phyloP scores from a whole-genome alignment of 2,797 vertebrate genomes.

The Sitta carolinensis region DNA sequence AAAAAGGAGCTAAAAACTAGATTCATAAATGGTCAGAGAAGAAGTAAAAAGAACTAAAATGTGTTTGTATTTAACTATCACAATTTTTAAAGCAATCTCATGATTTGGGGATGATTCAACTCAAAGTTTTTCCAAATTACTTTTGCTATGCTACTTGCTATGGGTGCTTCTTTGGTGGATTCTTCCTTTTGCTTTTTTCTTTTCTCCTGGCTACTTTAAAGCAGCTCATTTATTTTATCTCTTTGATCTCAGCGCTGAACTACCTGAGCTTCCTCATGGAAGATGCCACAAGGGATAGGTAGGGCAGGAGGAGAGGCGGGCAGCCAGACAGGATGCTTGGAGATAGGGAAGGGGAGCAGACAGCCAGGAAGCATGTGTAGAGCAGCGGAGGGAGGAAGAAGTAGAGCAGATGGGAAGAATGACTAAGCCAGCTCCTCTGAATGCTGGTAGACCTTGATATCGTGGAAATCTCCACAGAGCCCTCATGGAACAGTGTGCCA shows the following conservation, averaged over 20 bases:
- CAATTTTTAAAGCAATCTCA: neutral
- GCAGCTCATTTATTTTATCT: neutral
- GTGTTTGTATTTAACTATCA: neutral
- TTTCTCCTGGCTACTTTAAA: neutral
- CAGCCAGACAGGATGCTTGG: neutral
- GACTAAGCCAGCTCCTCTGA: slow-evolving; percentile 56
- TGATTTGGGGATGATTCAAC: neutral
- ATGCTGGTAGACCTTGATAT: slow-evolving; percentile 16
- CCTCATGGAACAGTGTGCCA: neutral
- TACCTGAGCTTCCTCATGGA: neutral
- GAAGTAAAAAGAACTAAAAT: neutral
- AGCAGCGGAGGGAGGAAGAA: slow-evolving; percentile 27
- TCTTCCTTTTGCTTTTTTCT: neutral
- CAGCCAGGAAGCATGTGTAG: slow-evolving; percentile 37
- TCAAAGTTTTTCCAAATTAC: neutral
- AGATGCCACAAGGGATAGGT: slow-evolving; percentile 3
- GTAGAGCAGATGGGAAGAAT: slow-evolving; percentile 65
- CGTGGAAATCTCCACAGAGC: slow-evolving; percentile 48
- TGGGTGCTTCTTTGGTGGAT: neutral
- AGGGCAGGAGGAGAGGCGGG: neutral
- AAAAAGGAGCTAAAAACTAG: neutral
- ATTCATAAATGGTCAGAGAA: neutral
- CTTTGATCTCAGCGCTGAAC: slow-evolving; percentile 32
- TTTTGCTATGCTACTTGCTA: neutral
- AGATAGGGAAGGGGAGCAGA: slow-evolving; percentile 11